Evolutionary conservation across 2,888 invertebrate genomes (phyloP), one percentile per base, ranked within the genome.

Genomic region (Pseudococcus viburni): DNA sequence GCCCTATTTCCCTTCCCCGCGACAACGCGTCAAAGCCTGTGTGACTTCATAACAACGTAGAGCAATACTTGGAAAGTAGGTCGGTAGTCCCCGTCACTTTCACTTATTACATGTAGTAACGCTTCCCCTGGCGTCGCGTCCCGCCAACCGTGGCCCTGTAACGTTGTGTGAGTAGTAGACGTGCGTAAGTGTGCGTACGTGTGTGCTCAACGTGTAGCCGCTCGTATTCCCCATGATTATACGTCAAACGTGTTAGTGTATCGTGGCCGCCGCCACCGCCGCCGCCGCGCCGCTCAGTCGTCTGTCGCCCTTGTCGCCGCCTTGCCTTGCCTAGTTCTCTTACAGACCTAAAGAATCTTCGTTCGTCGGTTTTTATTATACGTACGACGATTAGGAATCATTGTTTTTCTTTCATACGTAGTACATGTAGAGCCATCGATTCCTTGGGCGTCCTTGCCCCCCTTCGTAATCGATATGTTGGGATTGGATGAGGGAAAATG

Each of bases 1-100:
- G 55, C 83, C 55, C 88, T 80, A 46, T 68, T 86, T 80, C 80
- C 88, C 17, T 55, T 80, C 80, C 86, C 64, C 88, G 83, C 88
- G 51, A 80, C 88, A 55, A 51, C 86, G 86, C 86, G 86, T 68
- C 80, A 46, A 42, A 83, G 80, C 80, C 80, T 68, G 88, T 48
- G 88, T 68, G 88, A 84, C 88, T 84, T 88, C 88, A 84, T 88
- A 88, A 84, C 84, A 84, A 73, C 88, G 84, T 84, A 64, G 59
- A 88, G 88, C 88, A 84, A 85, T 88, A 88, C 88, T 88, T 85
- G 88, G 88, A 88, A 88, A 88, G 88, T 88, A 88, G 88, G 88
- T 88, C 88, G 88, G 85, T 85, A 88, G 89, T 88, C 89, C 89
- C 89, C 89, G 89, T 89, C 89, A 89, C 89, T 89, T 89, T 89